These are phyloP conservation scores for Podarcis raffonei DNA, from an alignment of 2,113 vertebrate species.

Conservation along the genomic window DNA sequence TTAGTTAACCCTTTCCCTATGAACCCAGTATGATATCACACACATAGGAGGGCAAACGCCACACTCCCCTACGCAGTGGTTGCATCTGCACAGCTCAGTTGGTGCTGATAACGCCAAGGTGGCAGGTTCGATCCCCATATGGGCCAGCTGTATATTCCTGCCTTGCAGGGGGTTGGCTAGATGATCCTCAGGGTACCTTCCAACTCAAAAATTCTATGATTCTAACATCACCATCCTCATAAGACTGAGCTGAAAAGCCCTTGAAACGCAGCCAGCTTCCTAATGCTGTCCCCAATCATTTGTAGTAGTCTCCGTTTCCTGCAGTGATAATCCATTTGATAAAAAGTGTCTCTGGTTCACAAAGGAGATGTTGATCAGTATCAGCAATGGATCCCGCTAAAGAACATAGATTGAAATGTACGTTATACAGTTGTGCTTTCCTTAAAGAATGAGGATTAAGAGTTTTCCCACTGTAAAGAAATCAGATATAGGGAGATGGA, in stretches of 20 bases:
- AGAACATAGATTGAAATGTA: not conserved
- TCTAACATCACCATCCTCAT: not conserved
- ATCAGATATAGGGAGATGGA: not conserved
- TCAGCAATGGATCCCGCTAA: not conserved
- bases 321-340: fast-evolving
- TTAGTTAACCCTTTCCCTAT: too few species aligned
- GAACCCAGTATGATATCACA: too few species aligned
- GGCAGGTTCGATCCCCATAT: too few species aligned
- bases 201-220: not conserved
- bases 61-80: not conserved
- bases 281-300: not conserved
- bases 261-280: not conserved
- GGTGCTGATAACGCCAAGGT: too few species aligned
- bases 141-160: too few species aligned
- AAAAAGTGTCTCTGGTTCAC: slow-evolving; percentile 20
- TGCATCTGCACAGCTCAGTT: too few species aligned
- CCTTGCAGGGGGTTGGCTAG: too few species aligned
- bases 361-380: not conserved
- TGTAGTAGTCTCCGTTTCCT: not conserved
- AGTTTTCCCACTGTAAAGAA: not conserved
- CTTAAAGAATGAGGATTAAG: slow-evolving; percentile 3
- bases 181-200: too few species aligned
- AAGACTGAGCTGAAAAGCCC: not conserved
- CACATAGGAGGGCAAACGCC: too few species aligned
- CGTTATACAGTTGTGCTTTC: not conserved